Evolutionary conservation across 1,140 invertebrate species (phyloP).

Genomic region (Helicoverpa armigera): DNA sequence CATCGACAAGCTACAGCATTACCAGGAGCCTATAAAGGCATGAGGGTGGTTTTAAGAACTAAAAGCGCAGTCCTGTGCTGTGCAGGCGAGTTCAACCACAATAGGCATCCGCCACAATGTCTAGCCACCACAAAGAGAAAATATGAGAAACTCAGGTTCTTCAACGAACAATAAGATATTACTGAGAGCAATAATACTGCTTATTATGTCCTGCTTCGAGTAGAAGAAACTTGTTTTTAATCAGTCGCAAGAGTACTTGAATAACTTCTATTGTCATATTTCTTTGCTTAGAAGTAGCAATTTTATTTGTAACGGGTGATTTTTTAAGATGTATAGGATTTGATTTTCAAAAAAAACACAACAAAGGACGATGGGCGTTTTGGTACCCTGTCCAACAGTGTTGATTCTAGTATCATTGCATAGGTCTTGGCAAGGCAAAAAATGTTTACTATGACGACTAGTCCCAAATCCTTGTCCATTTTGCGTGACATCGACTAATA

Average conservation of each 20-base stretch:
- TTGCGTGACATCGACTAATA: no score
- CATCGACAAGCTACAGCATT: slow-evolving; percentile 23
- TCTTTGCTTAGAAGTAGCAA: no score
- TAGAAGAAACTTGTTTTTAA: not conserved
- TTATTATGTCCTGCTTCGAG: slow-evolving; percentile 22
- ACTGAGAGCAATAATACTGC: slow-evolving; percentile 25
- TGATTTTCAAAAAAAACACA: no score
- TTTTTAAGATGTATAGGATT: no score
- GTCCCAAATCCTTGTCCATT: no score
- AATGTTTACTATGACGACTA: no score
- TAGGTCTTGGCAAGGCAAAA: no score
- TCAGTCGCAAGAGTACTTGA: not conserved
- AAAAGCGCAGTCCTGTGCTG: slow-evolving; percentile 75
- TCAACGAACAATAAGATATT: slow-evolving; percentile 41
- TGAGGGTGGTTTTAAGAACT: slow-evolving; percentile 76
- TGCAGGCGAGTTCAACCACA: slow-evolving; percentile 71
- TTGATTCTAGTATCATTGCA: no score
- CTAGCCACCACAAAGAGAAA: slow-evolving; percentile 65
- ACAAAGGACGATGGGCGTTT: no score
- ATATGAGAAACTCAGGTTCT: slow-evolving; percentile 64
- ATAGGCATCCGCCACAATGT: slow-evolving; percentile 75
- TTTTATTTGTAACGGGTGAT: no score
- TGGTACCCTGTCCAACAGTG: no score
- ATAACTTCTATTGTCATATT: no score
- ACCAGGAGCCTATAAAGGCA: slow-evolving; percentile 43